Base-by-base conservation (phyloP, 1,140 invertebrate genomes). In the Uloborus diversus region DNA sequence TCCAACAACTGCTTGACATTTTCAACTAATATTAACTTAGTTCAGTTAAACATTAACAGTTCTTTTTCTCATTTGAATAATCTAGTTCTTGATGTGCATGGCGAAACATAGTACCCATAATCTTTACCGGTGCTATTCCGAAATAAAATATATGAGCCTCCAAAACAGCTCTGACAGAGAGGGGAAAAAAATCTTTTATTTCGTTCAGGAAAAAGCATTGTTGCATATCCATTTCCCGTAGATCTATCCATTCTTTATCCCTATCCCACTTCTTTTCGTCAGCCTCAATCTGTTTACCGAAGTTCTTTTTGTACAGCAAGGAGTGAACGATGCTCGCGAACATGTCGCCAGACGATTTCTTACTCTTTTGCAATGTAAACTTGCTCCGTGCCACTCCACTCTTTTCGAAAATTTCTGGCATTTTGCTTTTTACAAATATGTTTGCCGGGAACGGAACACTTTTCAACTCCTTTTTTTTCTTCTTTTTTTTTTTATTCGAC, bases 311-410 rank as follows among this genome's bases (percentile, higher is more conserved):
- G 14, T 27, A 17, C 13, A 28, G 71, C 20, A n/a, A n/a, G n/a
- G n/a, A n/a, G n/a, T n/a, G n/a, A n/a, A n/a, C n/a, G n/a, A n/a
- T n/a, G n/a, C n/a, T n/a, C n/a, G n/a, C n/a, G n/a, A n/a, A n/a
- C n/a, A n/a, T n/a, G n/a, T n/a, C n/a, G n/a, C n/a, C n/a, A n/a
- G n/a, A 64, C 71, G 71, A 75, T 75, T 75, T 73, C 71, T 64
- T 49, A 64, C 71, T 75, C 59, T n/a, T 75, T 75, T 75, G 57
- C 62, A 75, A 75, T 75, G 71, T 75, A 75, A 75, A 75, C 71
- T 75, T 28, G 71, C 27, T 53, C 51, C 64, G 17, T 37, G 23
- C 51, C 56, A 23, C 69, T 17, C 69, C 30, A 7, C 14, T 13
- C 56, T 30, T 30, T 47, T 59, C 56, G 53, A 23, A 42, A 4